phyloP scores from a whole-genome alignment of 2,113 vertebrate species.

The Prunella fulvescens region DNA sequence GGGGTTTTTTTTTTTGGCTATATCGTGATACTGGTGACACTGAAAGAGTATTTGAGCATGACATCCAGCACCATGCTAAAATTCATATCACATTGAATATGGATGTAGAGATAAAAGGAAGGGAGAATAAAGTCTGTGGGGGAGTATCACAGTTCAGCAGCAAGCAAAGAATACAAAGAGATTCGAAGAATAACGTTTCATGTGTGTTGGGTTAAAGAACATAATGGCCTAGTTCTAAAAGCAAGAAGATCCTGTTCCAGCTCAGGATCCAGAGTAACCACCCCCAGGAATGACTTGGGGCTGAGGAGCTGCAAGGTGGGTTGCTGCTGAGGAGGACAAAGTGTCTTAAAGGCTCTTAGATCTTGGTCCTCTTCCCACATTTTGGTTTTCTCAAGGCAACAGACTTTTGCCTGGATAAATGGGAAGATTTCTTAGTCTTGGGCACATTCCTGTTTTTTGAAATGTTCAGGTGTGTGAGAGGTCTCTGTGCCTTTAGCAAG shows the following conservation, averaged over 20 bases:
- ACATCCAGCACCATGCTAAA: background rate
- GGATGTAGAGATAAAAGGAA: background rate
- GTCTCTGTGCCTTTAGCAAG: background rate
- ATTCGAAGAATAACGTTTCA: background rate
- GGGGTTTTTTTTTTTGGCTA: background rate
- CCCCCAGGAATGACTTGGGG: background rate
- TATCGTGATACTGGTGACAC: background rate
- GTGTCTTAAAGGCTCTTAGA: background rate
- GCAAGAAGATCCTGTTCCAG: background rate
- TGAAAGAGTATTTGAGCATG: background rate
- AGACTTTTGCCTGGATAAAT: background rate
- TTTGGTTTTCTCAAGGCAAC: background rate
- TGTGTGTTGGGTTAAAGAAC: background rate
- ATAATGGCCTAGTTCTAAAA: background rate
- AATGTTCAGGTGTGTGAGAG: accelerated
- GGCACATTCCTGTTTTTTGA: background rate
- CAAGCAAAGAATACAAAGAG: background rate
- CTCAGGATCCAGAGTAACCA: background rate
- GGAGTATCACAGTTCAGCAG: background rate
- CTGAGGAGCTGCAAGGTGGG: background rate
- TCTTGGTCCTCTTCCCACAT: background rate
- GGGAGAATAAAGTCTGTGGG: background rate
- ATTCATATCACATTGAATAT: background rate
- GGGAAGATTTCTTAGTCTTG: background rate
- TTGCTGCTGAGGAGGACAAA: background rate